Base-by-base conservation (phyloP, 2,888 invertebrate species). In the Hoplodrina blanda region DNA sequence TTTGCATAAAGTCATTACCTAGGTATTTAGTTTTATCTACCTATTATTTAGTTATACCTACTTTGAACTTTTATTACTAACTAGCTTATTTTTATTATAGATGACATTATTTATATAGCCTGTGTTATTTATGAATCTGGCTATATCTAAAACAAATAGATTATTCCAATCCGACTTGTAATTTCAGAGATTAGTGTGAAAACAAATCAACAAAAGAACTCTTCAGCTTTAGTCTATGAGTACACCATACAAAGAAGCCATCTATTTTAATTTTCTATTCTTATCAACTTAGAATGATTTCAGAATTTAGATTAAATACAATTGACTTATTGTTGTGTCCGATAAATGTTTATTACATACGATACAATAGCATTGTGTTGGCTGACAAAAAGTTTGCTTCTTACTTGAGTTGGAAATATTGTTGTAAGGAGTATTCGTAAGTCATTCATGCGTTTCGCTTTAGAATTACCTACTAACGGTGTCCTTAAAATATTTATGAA, bases 1-100 rank as follows among this genome's bases (percentile, higher is more conserved):
- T 13, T 50, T n/a, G 1, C 8, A 52, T 19, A 41, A 66, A 8
- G 4, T 41, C 8, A 8, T 19, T 50, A 19, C 41, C 4, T 25
- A 50, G 15, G 13, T 19, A 50, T 25, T 59, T 30, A 63, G 4
- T 17, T 64, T 13, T 25, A 25, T 25, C 25, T n/a, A 37, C 37
- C 44, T 30, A 63, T 25, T 19, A 50, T 25, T 59, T 30, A 63
- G 4, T 17, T 64, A 13, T n/a, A 37, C 37, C 44, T 30, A 63
- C 8, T 46, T 20, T 20, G 10, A 11, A 20, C 11, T 41, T 50
- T 25, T 19, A 10, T 30, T 5, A 41, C 7, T 37, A 8, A 37
- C 37, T 37, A 37, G 37, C 37, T 37, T n/a, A n/a, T n/a, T n/a
- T n/a, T n/a, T n/a, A n/a, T n/a, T n/a, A n/a, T n/a, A n/a, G n/a